Conservation (phyloP, 2,113 vertebrate species). For the Lethenteron reissneri region DNA sequence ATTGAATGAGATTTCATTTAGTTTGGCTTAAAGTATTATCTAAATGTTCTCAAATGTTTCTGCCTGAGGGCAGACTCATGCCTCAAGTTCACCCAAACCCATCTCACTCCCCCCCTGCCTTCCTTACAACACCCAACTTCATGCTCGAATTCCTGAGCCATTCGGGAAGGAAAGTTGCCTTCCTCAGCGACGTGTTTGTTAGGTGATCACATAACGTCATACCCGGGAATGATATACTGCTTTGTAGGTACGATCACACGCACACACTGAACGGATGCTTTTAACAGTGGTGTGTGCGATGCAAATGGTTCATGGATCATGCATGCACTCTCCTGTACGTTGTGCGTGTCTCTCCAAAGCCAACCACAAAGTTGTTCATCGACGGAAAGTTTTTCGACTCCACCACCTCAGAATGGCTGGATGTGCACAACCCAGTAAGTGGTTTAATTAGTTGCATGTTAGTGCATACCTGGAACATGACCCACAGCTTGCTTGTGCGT, state of each 20-base stretch:
- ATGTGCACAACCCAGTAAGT: slow-evolving; percentile 84
- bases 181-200: not conserved
- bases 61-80: no score
- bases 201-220: no score
- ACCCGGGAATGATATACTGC: not conserved
- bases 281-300: not conserved
- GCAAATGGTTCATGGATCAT: not conserved
- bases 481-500: no score
- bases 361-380: slow-evolving; percentile 82
- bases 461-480: no score
- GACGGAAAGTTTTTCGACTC: slow-evolving; percentile 92
- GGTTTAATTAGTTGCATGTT: no score
- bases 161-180: not conserved
- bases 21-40: no score
- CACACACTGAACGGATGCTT: not conserved
- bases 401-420: slow-evolving; percentile 66
- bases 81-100: no score
- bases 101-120: no score
- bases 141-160: no score
- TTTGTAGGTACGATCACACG: not conserved
- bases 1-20: no score
- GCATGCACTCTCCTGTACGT: not conserved
- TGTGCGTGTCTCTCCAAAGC: slow-evolving; percentile 23
- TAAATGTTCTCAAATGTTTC: no score
- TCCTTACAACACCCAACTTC: no score